phyloP scores from a whole-genome alignment of 2,113 vertebrate genomes.

The Petromus typicus region DNA sequence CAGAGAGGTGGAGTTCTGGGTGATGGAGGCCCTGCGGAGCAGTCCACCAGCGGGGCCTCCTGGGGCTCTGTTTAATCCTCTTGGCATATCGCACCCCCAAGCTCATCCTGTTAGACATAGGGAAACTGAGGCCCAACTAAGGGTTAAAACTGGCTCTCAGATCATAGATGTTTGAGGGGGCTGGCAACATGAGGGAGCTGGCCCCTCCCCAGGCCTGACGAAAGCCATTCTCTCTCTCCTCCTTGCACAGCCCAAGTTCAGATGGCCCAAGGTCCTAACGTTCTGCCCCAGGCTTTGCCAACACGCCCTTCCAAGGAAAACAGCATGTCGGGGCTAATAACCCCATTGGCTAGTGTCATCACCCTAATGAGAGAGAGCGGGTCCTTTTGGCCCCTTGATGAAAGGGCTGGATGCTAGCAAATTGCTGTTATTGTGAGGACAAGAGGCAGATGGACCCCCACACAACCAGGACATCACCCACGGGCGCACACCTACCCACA shows the following conservation, averaged over 20 bases:
- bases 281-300: not conserved
- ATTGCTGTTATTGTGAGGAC: constrained; percentile 56
- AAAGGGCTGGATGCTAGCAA: constrained; percentile 50
- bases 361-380: constrained; percentile 45
- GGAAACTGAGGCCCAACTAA: not conserved
- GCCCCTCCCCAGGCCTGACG: not conserved
- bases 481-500: no score
- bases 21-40: no score
- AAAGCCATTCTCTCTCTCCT: no score
- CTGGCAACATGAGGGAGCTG: not conserved
- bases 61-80: not conserved
- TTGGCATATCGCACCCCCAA: not conserved
- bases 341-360: not conserved
- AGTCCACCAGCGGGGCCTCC: not conserved
- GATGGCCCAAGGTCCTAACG: not conserved
- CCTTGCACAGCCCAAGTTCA: not conserved
- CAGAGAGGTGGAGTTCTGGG: not conserved
- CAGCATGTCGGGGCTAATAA: not conserved
- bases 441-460: not conserved
- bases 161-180: not conserved
- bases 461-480: not conserved
- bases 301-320: not conserved
- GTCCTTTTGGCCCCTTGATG: constrained; percentile 12
- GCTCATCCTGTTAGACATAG: not conserved
- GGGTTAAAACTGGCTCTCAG: not conserved